Conservation (phyloP, 2,113 vertebrate species). For the Osmerus mordax region DNA sequence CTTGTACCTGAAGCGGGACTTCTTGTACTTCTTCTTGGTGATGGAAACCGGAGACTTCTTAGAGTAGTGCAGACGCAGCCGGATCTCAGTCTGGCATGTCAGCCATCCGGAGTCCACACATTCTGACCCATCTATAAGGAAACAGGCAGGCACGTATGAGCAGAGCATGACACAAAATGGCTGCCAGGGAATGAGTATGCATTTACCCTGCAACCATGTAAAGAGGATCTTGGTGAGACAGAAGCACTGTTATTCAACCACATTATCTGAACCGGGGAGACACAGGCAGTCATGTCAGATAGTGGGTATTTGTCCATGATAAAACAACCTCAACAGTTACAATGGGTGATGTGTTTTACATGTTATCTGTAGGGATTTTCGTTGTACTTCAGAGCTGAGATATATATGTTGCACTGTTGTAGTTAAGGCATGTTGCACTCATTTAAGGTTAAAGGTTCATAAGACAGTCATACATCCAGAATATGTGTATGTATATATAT, state of each 20-base stretch:
- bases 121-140: slow-evolving; percentile 77
- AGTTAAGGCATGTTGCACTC: too few species aligned
- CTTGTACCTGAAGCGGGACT: slow-evolving; percentile 93
- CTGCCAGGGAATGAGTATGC: not conserved
- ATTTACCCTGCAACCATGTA: too few species aligned
- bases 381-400: too few species aligned
- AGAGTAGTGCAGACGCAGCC: slow-evolving; percentile 91
- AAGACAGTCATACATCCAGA: too few species aligned
- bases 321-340: slow-evolving; percentile 9
- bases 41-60: slow-evolving; percentile 88
- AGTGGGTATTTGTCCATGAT: not conserved
- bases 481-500: too few species aligned
- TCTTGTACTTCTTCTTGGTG: slow-evolving; percentile 96
- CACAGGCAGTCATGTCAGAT: not conserved
- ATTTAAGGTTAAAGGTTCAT: too few species aligned
- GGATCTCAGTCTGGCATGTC: slow-evolving; percentile 95
- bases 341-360: slow-evolving; percentile 14
- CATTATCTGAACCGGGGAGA: not conserved
- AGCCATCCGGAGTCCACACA: slow-evolving; percentile 93
- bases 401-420: too few species aligned
- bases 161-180: slow-evolving; percentile 8
- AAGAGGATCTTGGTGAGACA: not conserved
- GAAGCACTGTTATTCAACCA: not conserved
- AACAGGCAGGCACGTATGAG: slow-evolving; percentile 2
- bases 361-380: not conserved